Base-by-base conservation (phyloP, 2,797 vertebrate genomes). In the Prionace glauca region DNA sequence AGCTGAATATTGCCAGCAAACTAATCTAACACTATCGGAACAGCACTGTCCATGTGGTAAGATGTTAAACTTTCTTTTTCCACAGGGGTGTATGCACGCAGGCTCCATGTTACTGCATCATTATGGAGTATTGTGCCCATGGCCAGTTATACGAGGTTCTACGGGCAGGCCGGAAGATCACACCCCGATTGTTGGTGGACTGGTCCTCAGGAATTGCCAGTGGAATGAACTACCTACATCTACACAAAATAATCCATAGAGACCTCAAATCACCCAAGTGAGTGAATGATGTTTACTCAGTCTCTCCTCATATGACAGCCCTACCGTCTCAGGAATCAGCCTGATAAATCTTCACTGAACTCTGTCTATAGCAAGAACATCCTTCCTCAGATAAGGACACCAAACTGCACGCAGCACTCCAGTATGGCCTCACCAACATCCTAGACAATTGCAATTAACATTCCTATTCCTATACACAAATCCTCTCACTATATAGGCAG, bases 191-290 rank as follows among this genome's bases (percentile, higher is more conserved):
- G 96, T 98, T 99, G 91, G 99, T 99, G 96, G 99, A 99, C 97
- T 99, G 99, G 99, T 99, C 99, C 96, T 98, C 98, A 0, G 99
- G 99, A 95, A 99, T 99, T 29, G 99, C 99, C 88, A 98, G 99
- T 5, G 99, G 99, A 96, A 99, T 99, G 99, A 99, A 99, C 97
- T 99, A 99, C 97, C 98, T 99, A 92, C 99, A 99, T 97, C 98
- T 99, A 84, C 99, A 99, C 97, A 99, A 99, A 97, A 99, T 99
- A 97, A 99, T 99, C 97, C 99, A 99, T 97, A 98, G 99, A 97
- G 99, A 99, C 97, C 99, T 99, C 96, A 99, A 99, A 96, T 99
- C 99, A 96, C 99, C 99, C 96, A 99, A 99, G 99, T 99, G 96
- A 99, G 99, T 98, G 50, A 91, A 88, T 32, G 24, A 22, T 88